phyloP scores from a whole-genome alignment of 2,113 vertebrate genomes.

The Pseudopodoces humilis region DNA sequence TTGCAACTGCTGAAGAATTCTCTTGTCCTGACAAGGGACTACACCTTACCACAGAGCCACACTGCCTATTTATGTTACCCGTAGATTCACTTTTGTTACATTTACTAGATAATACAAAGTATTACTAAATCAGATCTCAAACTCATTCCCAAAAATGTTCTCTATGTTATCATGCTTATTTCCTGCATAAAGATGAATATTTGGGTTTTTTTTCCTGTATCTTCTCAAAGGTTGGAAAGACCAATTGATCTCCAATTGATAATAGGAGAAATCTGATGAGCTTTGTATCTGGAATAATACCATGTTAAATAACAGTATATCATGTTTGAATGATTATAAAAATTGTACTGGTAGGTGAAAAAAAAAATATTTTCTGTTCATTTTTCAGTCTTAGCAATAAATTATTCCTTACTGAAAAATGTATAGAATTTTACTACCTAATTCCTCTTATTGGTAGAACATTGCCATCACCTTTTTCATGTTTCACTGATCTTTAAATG shows the following conservation, averaged over 20 bases:
- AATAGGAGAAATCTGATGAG: not conserved
- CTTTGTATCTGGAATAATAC: not conserved
- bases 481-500: conserved; percentile 7
- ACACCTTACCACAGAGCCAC: not conserved
- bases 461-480: not conserved
- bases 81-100: not conserved
- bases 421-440: not conserved
- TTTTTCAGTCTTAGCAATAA: not conserved
- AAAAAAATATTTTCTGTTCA: not conserved
- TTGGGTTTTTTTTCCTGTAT: fast-evolving
- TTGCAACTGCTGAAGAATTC: not conserved
- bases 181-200: not conserved
- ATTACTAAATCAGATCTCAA: not conserved
- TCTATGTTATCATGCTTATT: not conserved
- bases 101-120: not conserved
- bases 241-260: not conserved
- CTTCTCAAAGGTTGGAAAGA: not conserved
- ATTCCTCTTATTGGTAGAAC: not conserved
- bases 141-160: not conserved
- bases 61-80: not conserved
- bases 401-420: not conserved
- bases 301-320: not conserved
- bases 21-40: not conserved
- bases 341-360: not conserved
- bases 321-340: not conserved